A percentile compares a stretch with the other conserved stretches of the same genome.
These are phyloP conservation scores for Pseudorhombus dupliciocellatus DNA, from an alignment of 2,113 vertebrate species.

Conservation along the genomic window DNA sequence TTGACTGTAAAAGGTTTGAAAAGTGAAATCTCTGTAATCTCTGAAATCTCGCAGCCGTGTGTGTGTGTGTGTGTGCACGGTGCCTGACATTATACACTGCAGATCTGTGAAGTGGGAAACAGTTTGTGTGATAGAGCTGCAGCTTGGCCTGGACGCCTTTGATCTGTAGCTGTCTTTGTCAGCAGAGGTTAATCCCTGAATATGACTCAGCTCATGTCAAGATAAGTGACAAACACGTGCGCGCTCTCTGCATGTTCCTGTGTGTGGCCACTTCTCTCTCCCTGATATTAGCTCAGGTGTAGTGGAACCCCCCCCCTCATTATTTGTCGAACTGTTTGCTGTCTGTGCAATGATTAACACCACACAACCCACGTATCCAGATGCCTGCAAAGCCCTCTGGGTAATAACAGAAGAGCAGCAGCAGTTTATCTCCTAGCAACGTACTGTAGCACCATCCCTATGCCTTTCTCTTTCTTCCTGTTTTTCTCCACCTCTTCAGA, in stretches of 20 bases:
- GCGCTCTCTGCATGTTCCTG: conserved; percentile 46
- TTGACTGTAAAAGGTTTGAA: too few relatives aligned
- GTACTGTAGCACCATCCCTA: conserved; percentile 51
- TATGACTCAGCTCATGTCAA: conserved; percentile 78
- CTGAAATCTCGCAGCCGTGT: too few relatives aligned
- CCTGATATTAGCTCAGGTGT: conserved; percentile 5
- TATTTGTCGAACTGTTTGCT: conserved; percentile 56
- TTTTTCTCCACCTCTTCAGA: conserved; percentile 31
- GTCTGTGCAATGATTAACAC: conserved; percentile 54
- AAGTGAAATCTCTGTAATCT: too few relatives aligned
- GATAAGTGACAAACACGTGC: conserved; percentile 77
- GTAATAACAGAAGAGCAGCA: conserved; percentile 37
- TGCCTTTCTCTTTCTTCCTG: conserved; percentile 24
- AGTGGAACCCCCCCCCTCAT: conserved; percentile 26
- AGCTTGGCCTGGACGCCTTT: conserved; percentile 24
- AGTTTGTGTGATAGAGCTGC: conserved; percentile 33
- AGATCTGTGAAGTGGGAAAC: conserved; percentile 18
- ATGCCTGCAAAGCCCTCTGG: conserved; percentile 46
- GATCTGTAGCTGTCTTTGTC: conserved; percentile 72
- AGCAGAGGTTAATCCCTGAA: conserved; percentile 79
- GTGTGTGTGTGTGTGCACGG: not conserved
- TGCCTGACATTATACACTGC: not conserved
- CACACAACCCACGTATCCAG: conserved; percentile 47
- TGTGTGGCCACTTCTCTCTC: conserved; percentile 19
- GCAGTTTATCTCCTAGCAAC: conserved; percentile 66